Conservation (phyloP, 2,888 invertebrate genomes). For the Cordilura impudica region DNA sequence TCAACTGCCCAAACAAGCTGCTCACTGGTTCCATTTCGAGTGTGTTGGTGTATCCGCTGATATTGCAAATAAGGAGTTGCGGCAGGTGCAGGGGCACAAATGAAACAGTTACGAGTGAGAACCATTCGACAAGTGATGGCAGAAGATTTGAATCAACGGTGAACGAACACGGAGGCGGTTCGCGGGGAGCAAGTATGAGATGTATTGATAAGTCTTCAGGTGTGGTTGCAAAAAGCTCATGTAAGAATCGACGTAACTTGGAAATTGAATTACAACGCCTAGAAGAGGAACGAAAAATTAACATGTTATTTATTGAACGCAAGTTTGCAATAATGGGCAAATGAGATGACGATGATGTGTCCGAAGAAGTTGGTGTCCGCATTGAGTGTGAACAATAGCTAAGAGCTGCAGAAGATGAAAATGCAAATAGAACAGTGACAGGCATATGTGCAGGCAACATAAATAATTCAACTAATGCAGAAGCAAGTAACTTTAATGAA, state of each 20-base stretch:
- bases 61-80: background rate
- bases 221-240: background rate
- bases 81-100: background rate
- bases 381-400: no score
- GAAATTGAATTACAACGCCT: conserved; percentile 6
- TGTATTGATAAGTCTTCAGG: background rate
- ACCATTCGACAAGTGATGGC: background rate
- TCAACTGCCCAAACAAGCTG: no score
- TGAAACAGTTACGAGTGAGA: no score
- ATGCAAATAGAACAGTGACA: no score
- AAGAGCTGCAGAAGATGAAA: no score
- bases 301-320: background rate
- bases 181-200: no score
- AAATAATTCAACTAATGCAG: background rate
- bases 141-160: background rate
- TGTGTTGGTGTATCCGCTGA: background rate
- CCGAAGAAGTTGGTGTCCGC: no score
- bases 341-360: no score
- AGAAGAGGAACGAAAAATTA: conserved; percentile 5
- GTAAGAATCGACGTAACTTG: background rate
- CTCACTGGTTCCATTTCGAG: conserved; percentile 6
- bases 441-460: no score
- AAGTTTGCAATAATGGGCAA: background rate
- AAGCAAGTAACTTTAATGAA: background rate
- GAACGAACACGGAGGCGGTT: no score